Evolutionary conservation across 2,888 invertebrate species (phyloP).

Genomic region (Podabrus alpinus): DNA sequence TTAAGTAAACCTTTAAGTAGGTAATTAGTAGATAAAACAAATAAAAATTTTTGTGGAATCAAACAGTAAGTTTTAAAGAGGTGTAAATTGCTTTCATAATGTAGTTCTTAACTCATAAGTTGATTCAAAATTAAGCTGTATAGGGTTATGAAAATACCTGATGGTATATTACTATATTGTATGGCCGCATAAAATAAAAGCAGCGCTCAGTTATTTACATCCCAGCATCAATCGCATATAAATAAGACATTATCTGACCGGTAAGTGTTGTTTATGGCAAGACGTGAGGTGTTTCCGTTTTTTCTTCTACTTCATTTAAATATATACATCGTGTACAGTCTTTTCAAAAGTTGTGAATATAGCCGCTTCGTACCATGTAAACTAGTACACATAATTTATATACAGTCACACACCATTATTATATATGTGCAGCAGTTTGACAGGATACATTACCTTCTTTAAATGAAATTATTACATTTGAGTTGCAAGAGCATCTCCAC

Average conservation of each 20-base stretch:
- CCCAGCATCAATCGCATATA: conserved; percentile 44
- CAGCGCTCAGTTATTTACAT: conserved; percentile 36
- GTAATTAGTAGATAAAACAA: neutral
- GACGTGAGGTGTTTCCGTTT: conserved; percentile 52
- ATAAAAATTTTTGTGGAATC: neutral
- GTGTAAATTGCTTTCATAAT: neutral
- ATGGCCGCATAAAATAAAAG: conserved; percentile 22
- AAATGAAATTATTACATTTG: neutral
- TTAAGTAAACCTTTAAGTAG: neutral
- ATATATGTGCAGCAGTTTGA: neutral
- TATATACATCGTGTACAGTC: conserved; percentile 35
- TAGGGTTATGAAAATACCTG: neutral
- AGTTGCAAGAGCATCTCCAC: neutral
- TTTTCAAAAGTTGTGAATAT: conserved; percentile 31
- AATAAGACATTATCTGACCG: conserved; percentile 53
- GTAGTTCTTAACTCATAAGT: neutral
- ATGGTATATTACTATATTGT: neutral
- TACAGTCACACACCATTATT: neutral
- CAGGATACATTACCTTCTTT: neutral
- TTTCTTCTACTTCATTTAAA: conserved; percentile 36
- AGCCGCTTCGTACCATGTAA: conserved; percentile 3
- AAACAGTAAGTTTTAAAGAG: neutral
- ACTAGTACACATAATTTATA: conserved; percentile 16
- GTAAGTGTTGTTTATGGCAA: conserved; percentile 48
- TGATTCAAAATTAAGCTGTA: neutral